Evolutionary conservation across 1,140 invertebrate genomes (phyloP), one percentile per base, ranked within the genome.

Genomic region (Scaptomyza montana): DNA sequence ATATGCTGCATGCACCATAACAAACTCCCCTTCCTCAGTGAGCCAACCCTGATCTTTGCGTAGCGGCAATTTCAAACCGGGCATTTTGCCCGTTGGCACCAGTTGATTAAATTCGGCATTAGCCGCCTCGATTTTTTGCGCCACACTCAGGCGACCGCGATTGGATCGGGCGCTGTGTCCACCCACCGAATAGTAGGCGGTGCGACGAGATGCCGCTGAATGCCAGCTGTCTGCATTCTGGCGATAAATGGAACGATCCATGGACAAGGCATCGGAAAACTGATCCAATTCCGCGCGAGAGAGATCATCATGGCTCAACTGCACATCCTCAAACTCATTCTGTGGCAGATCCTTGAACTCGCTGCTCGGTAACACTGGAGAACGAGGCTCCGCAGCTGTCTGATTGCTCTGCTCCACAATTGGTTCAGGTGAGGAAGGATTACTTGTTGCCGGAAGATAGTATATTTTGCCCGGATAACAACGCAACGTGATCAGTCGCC

Each of bases 1-100:
- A 92, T 97, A 98, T 1, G 95, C 94, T 2, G 97, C 96, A 84
- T 98, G 96, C 0, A 98, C 96, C 94, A 97, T 95, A 5, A 99
- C 93, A 92, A 98, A 99, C 74, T 98, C 95, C 2, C 96, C 97
- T 75, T 97, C 94, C 61, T 97, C 93, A 36, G 94, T 95, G 4
- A 94, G 93, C 98, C 98, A 99, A 10, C 69, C 74, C 0, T 89
- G 74, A 5, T n/a, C 55, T 0, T 63, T 12, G 5, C 50, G 36
- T 12, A 91, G 50, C 0, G 90, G 90, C 39, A 93, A 86, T 30
- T 93, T 92, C 1, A 97, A 95, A 10, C 97, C 92, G n/a, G 96
- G 94, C 47, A 97, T 94, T 43, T 95, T 95, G 96, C 95, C 19
- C 96, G 95, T 64, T 96, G 95, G 7, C 95, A 93, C 12, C 6